Conservation (phyloP, 2,797 vertebrate species). For the Cottoperca gobio region DNA sequence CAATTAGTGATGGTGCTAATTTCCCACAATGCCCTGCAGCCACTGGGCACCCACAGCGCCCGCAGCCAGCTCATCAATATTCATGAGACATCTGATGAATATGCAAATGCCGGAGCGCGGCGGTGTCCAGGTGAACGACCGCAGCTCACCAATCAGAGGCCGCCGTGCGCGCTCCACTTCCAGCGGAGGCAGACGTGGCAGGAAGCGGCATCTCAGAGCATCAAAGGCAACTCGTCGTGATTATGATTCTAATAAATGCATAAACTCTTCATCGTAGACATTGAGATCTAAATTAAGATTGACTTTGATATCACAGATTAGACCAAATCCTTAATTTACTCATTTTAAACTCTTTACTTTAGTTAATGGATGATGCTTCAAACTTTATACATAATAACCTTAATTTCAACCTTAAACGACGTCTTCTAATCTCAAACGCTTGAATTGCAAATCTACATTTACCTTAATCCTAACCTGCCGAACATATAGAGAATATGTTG, state of each 20-base stretch:
- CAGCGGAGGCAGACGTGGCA: slow-evolving; percentile 47
- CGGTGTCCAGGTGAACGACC: slow-evolving; percentile 82
- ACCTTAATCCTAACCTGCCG: neutral
- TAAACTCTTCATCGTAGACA: slow-evolving; percentile 17
- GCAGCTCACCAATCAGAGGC: slow-evolving; percentile 67
- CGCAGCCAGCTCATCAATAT: slow-evolving; percentile 85
- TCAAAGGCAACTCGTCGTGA: slow-evolving; percentile 38
- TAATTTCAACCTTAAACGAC: neutral
- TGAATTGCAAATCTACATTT: neutral
- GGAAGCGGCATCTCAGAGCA: slow-evolving; percentile 49
- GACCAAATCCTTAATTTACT: slow-evolving; percentile 1
- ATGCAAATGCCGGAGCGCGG: slow-evolving; percentile 69
- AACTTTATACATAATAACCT: neutral
- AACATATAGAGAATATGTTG: too few species aligned
- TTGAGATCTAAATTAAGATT: slow-evolving; percentile 20
- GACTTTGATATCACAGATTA: neutral
- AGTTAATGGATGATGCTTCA: neutral
- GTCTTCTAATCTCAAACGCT: neutral
- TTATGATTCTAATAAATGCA: slow-evolving; percentile 26
- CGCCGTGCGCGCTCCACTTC: slow-evolving; percentile 5
- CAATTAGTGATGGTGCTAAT: slow-evolving; percentile 90
- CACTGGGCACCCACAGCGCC: slow-evolving; percentile 86
- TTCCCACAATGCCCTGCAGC: slow-evolving; percentile 91
- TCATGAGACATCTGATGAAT: slow-evolving; percentile 85
- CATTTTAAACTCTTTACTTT: slow-evolving; percentile 8